phyloP scores from a whole-genome alignment of 2,113 vertebrate species.

The Azemiops feae region DNA sequence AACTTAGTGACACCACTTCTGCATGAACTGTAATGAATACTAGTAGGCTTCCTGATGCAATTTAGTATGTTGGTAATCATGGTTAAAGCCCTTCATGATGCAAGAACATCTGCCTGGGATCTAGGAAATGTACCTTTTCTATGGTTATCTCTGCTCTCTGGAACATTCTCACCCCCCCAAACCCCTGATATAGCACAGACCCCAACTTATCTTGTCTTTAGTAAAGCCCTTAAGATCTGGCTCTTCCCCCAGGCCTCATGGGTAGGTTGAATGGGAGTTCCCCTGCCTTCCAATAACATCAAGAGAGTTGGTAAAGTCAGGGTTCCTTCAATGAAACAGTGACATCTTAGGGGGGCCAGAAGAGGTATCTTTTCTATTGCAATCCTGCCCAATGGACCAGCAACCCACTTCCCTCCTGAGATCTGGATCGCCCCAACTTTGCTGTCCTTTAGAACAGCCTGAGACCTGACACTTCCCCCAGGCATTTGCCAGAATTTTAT shows the following conservation, averaged over 20 bases:
- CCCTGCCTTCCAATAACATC: background rate
- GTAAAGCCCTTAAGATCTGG: background rate
- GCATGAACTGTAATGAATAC: background rate
- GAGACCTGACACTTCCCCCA: background rate
- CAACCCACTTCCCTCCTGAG: background rate
- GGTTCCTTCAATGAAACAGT: background rate
- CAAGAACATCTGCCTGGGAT: background rate
- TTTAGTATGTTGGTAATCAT: background rate
- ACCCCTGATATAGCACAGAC: background rate
- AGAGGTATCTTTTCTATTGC: background rate
- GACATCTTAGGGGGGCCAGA: background rate
- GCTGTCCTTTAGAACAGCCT: background rate
- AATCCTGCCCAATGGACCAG: background rate
- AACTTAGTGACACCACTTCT: background rate
- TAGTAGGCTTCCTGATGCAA: background rate
- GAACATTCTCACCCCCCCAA: background rate
- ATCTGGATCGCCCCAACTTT: background rate
- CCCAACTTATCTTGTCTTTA: background rate
- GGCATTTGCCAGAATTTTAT: background rate
- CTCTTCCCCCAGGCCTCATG: background rate
- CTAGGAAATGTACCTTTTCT: background rate
- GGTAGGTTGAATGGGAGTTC: background rate
- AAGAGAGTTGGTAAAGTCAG: background rate
- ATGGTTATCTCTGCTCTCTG: background rate
- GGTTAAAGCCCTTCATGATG: background rate